Base-by-base conservation (phyloP, 2,113 vertebrate genomes). In the Larimichthys polyactis region DNA sequence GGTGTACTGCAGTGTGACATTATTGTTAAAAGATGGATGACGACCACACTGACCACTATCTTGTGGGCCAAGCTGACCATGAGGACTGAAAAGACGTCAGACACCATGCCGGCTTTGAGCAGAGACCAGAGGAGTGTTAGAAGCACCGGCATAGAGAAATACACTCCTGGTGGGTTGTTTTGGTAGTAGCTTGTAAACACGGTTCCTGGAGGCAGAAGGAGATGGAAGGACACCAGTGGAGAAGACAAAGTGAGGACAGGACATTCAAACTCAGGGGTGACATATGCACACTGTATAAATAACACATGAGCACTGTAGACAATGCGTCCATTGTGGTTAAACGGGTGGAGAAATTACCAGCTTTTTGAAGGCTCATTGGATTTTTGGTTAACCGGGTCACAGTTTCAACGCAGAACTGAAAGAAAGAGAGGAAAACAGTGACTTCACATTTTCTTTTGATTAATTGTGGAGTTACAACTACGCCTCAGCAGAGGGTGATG, bases 101-200 rank as follows among this genome's bases (percentile, higher is more conserved):
- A 90, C 83, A 97, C 78, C 81, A 96, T 93, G 81, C 88, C 90
- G 8, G 87, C 91, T 78, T 92, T 91, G 52, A 98, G 94, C 80
- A 98, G 92, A 82, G 93, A 89, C 90, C 93, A 83, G 27, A 98
- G 94, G 84, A 99, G 96, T 20, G 93, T 89, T 17, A 94, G 93
- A 57, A 97, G 77, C 17, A 96, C 92, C 71, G 80, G 91, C 70
- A 68, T 85, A 71, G 94, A 94, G 91, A 97, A 97, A 90, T 96
- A 89, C 16, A 69, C 46, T 49, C 96, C 95, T 10, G 96, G 96
- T 57, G 83, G 75, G 93, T 94, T 96, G 43, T 89, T 94, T 86
- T 89, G 93, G 89, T 97, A 99, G 83, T 96, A 98, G 11, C 92
- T 92, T 76, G 92, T 83, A 91, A 97, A 97, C 85, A 97, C 92